Percentiles rank a stretch among this genome's conserved stretches.
Evolutionary conservation across 2,797 vertebrate species (phyloP).

Genomic region (Coluber constrictor): DNA sequence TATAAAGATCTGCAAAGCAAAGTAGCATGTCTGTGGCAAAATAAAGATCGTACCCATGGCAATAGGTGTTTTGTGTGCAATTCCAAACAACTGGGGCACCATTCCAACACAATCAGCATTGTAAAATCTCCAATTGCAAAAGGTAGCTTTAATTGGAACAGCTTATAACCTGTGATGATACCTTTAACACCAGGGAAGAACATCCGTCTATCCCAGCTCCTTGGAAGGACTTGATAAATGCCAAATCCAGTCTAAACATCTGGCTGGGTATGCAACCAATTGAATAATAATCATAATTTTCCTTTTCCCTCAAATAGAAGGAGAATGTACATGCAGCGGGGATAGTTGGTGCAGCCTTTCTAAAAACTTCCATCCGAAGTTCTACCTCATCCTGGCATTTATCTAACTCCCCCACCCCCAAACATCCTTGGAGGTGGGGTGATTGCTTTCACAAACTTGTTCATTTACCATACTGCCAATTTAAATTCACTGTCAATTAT

Average conservation of each 20-base stretch:
- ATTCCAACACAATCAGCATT: not conserved
- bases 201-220: not conserved
- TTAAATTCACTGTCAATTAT: slow-evolving; percentile 35
- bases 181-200: not conserved
- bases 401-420: not conserved
- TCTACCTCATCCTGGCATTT: not conserved
- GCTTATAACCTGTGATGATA: not conserved
- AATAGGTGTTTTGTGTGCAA: not conserved
- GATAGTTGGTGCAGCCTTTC: not conserved
- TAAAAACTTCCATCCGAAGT: not conserved
- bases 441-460: accelerated
- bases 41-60: not conserved
- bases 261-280: not conserved
- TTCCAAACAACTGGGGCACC: not conserved
- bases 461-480: slow-evolving; percentile 26
- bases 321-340: not conserved
- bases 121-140: not conserved
- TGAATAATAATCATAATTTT: not conserved
- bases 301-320: not conserved
- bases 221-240: not conserved
- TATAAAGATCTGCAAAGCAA: not conserved
- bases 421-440: not conserved
- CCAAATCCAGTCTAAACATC: not conserved
- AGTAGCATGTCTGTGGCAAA: not conserved
- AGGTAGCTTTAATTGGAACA: not conserved